Percentiles rank a stretch among this genome's conserved stretches.
Conservation (phyloP, 92 coral and sea anemone genomes). For the Galaxea fascicularis region DNA sequence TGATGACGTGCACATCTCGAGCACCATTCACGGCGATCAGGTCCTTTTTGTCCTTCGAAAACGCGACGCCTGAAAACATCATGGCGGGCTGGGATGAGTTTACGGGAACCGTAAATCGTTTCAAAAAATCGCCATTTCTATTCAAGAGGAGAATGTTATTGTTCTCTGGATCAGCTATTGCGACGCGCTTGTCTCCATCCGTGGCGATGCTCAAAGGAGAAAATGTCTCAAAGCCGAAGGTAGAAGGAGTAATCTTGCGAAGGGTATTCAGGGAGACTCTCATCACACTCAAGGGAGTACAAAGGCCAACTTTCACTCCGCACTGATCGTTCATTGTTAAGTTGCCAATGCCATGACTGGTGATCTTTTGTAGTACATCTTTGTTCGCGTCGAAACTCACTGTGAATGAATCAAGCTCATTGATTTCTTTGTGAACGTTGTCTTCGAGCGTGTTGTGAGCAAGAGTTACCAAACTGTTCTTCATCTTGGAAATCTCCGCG, state of each 20-base stretch:
- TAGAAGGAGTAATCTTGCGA: constrained; percentile 58
- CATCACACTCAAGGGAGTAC: constrained; percentile 26
- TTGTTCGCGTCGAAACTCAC: constrained; percentile 75
- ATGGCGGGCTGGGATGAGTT: constrained; percentile 67
- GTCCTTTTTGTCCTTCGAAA: constrained; percentile 70
- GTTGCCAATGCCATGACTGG: constrained; percentile 75
- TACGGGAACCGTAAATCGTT: constrained; percentile 63
- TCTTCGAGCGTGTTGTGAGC: constrained; percentile 48
- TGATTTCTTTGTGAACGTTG: constrained; percentile 62
- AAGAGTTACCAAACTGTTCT: neutral
- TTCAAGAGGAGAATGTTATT: constrained; percentile 78
- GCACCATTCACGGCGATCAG: constrained; percentile 83
- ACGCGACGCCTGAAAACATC: constrained; percentile 86
- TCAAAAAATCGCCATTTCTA: constrained; percentile 67
- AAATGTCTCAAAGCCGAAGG: constrained; percentile 77
- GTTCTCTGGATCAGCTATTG: constrained; percentile 89
- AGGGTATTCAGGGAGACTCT: constrained; percentile 29
- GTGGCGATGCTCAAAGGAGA: constrained; percentile 88
- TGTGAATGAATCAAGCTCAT: constrained; percentile 66
- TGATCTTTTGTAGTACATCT: constrained; percentile 55
- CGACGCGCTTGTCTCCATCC: constrained; percentile 72
- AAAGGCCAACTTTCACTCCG: constrained; percentile 39
- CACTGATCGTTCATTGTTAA: constrained; percentile 41
- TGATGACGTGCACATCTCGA: constrained; percentile 74
- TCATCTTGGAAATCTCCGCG: constrained; percentile 33